Evolutionary conservation across 2,888 invertebrate genomes (phyloP), one percentile per base, ranked within the genome.

Genomic region (Podabrus alpinus): DNA sequence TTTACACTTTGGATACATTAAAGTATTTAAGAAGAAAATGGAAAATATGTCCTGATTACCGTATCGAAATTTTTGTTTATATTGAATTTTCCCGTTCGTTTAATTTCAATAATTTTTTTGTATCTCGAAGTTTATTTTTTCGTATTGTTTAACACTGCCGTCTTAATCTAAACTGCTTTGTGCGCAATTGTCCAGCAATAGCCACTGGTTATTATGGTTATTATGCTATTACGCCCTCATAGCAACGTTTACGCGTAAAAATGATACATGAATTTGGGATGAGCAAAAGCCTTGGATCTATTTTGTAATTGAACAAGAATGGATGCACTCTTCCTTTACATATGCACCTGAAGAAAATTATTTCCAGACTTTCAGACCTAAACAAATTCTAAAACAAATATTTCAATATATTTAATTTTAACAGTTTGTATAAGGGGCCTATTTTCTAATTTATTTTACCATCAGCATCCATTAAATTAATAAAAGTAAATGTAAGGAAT

Each of bases 211-310:
- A 87, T 87, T 87, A 87, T 84, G 84, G 85, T 85, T 85, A 87
- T 87, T 87, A 87, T 86, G 84, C 85, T 86, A 87, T 87, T 87
- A 87, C 87, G 87, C 87, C 87, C 86, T 87, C 87, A 82, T 83
- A 85, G 82, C 84, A 82, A 81, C 82, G 82, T 85, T 86, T 86
- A 86, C 85, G 84, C 85, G 85, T 85, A 83, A 86, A 87, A 86
- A 86, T 86, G 85, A 85, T 84, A 84, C 86, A 82, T 86, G 85
- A 85, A 85, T 85, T 85, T 82, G 84, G 84, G 82, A 83, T 80
- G 81, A 83, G 81, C 80, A 82, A 82, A 82, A 86, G 83, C 85
- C 86, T 86, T 86, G 86, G 85, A 82, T 76, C 69, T 62, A 45
- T 72, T 78, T 77, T 29, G 70, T 70, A 69, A 69, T 66, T 45